Base-by-base conservation (phyloP, 35 echinoderm and acorn worm genomes). In the Chiridota heheva region DNA sequence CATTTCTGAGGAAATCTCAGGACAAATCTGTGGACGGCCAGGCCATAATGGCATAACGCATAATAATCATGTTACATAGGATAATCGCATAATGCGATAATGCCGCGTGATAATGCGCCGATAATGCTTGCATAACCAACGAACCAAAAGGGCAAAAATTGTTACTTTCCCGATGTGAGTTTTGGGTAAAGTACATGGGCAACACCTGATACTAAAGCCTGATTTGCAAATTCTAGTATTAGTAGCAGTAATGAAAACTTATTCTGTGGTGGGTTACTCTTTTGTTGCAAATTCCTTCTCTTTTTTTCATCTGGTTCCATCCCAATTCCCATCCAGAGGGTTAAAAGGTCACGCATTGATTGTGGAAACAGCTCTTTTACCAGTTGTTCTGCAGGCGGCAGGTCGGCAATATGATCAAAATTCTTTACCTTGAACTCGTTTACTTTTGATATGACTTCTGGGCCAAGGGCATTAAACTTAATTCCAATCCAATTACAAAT, bases 201-300 rank as follows among this genome's bases (percentile, higher is more conserved):
- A 77, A 77, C 73, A 4, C 73, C 73, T 36, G 73, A 77, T 35
- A 77, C 73, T 60, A 77, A 77, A 30, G 73, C 73, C 60, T 77
- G 73, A 55, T 77, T 77, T 2, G 73, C 28, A 58, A 77, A 77
- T 77, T 77, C 73, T 28, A 77, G 39, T 30, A 77, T 30, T 22
- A 77, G 38, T 33, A 77, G 43, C 18, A 77, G 73, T 17, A 77
- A 38, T 5, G 73, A 77, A 77, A 58, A 51, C 18, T 30, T 51
- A 20, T 39, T 39, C 18, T 56, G 29, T 30, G 24, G 12, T 35
- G 36, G 55, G 18, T 18, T 55, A 18, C 60, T 70, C 13, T 70
- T 32, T 31, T 70, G 67, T 22, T 2, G 24, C 1, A 32, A 2
- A 35, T 6, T 2, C 24, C 31, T 38, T 26, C 8, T 16, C 28